phyloP scores from a whole-genome alignment of 2,113 vertebrate species.

The Blennius ocellaris region DNA sequence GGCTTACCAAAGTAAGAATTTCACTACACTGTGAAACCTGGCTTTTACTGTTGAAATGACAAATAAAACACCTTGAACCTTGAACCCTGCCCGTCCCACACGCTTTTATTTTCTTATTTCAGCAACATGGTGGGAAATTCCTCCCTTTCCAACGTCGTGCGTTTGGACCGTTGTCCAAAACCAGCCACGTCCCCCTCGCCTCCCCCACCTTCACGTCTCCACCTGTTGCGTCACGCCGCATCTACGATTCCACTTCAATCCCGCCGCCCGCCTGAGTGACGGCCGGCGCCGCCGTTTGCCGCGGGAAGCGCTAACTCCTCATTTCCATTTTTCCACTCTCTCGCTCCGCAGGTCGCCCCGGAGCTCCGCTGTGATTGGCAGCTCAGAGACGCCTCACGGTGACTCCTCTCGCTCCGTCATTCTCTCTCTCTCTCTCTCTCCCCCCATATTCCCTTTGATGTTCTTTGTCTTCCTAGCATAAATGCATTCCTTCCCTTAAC shows the following conservation, averaged over 20 bases:
- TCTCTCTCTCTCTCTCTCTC: slow-evolving; percentile 51
- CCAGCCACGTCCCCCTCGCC: no score
- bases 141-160: no score
- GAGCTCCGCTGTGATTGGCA: slow-evolving; percentile 65
- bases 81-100: no score
- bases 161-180: no score
- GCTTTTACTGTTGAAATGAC: no score
- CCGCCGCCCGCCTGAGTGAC: slow-evolving; percentile 20
- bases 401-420: slow-evolving; percentile 69
- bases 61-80: no score
- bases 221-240: background rate
- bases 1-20: no score
- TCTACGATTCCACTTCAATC: slow-evolving; percentile 15
- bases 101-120: no score
- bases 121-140: no score
- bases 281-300: slow-evolving; percentile 37
- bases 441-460: slow-evolving; percentile 60
- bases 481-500: slow-evolving; percentile 55
- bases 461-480: slow-evolving; percentile 60
- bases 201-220: background rate
- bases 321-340: slow-evolving; percentile 57
- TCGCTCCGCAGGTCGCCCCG: slow-evolving; percentile 46
- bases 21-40: no score
- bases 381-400: slow-evolving; percentile 64
- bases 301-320: slow-evolving; percentile 35